phyloP scores from a whole-genome alignment of 2,888 invertebrate species.

The Troides helena region DNA sequence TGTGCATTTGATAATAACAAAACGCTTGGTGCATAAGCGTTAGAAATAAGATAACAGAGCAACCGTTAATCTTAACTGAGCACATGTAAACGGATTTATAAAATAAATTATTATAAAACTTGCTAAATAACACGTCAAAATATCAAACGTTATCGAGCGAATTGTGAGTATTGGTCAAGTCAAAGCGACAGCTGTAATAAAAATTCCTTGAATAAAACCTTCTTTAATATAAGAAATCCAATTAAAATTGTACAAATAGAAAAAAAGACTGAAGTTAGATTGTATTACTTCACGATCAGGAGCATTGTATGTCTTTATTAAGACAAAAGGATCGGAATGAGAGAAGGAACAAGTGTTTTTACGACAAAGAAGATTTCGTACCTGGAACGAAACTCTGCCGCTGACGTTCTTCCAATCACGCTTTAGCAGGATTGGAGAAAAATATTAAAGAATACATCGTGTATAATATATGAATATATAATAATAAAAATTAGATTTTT shows the following conservation, averaged over 20 bases:
- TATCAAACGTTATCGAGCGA: conserved; percentile 2
- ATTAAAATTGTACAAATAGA: background rate
- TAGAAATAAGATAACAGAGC: conserved; percentile 36
- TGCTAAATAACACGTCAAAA: conserved; percentile 27
- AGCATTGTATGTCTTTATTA: too few relatives aligned
- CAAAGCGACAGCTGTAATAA: conserved; percentile 1
- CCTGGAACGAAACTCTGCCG: too few relatives aligned
- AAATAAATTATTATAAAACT: conserved; percentile 61
- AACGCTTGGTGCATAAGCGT: conserved; percentile 33
- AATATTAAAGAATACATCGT: too few relatives aligned
- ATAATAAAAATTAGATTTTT: too few relatives aligned
- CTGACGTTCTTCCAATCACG: too few relatives aligned
- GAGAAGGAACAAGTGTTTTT: too few relatives aligned
- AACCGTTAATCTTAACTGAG: conserved; percentile 39
- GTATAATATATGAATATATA: too few relatives aligned
- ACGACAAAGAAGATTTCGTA: too few relatives aligned
- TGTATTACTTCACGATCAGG: too few relatives aligned
- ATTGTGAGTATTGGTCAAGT: conserved; percentile 6
- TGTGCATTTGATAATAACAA: conserved; percentile 36
- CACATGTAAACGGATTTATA: conserved; percentile 44
- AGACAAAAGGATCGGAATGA: background rate
- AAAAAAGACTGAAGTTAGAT: too few relatives aligned
- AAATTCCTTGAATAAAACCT: background rate
- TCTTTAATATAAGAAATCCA: background rate
- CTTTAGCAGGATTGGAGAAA: too few relatives aligned